phyloP scores from a whole-genome alignment of 2,797 vertebrate genomes.

The Silurus lanzhouensis region DNA sequence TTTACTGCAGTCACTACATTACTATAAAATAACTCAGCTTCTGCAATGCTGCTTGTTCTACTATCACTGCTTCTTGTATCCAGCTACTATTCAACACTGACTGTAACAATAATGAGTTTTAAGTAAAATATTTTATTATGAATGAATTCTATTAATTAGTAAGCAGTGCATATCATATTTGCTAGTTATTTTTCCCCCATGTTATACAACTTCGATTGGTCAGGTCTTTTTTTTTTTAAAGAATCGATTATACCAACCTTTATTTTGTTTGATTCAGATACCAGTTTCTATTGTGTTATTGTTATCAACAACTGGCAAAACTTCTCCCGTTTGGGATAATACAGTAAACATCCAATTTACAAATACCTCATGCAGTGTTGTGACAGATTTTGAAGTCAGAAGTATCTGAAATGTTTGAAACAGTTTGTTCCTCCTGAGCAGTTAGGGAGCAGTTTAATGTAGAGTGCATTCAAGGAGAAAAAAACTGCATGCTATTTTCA shows the following conservation, averaged over 20 bases:
- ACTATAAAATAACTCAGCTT: not conserved
- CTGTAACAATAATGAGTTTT: not conserved
- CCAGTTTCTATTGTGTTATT: not conserved
- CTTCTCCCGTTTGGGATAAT: not conserved
- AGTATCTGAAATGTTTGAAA: not conserved
- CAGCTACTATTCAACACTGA: not conserved
- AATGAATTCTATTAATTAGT: not conserved
- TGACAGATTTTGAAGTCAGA: not conserved
- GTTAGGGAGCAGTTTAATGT: not conserved
- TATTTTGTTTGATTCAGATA: not conserved
- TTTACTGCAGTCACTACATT: not conserved
- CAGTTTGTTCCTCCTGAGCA: not conserved
- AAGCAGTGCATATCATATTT: not conserved
- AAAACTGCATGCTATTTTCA: conserved; percentile 5
- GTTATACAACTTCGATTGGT: not conserved
- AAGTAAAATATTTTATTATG: not conserved
- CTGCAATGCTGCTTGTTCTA: not conserved
- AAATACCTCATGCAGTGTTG: not conserved
- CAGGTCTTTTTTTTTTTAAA: not conserved
- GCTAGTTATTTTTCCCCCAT: not conserved
- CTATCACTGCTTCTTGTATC: not conserved
- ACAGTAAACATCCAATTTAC: not conserved
- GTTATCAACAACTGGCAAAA: not conserved
- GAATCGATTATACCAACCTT: not conserved
- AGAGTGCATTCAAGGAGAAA: not conserved